Conservation (phyloP, 2,888 invertebrate species). For the Hermaeophaga mercurialis region DNA sequence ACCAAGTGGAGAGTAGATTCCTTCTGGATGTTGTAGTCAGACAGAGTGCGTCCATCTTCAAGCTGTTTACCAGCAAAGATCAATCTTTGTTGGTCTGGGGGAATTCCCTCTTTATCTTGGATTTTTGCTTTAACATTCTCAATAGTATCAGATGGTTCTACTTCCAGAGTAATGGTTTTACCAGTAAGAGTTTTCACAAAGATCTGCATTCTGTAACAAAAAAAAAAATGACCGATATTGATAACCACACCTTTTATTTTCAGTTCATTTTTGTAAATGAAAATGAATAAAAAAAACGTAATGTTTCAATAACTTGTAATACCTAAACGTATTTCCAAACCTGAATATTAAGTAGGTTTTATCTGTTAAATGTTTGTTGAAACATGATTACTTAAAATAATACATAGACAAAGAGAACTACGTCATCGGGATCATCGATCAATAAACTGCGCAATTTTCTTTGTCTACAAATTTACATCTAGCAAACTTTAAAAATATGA, state of each 20-base stretch:
- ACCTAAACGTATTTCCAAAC: background rate
- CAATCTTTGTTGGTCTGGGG: constrained; percentile 62
- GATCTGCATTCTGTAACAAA: constrained; percentile 64
- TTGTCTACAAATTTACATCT: too few relatives aligned
- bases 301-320: too few relatives aligned
- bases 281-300: too few relatives aligned
- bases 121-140: constrained; percentile 66
- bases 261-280: background rate
- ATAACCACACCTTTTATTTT: background rate
- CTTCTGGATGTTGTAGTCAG: constrained; percentile 93
- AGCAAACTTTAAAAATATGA: too few relatives aligned
- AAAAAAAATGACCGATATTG: background rate
- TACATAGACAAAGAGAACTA: too few relatives aligned
- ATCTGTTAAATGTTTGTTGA: background rate
- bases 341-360: background rate
- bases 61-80: constrained; percentile 84
- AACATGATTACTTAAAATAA: background rate
- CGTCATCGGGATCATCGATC: too few relatives aligned
- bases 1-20: constrained; percentile 49
- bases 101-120: constrained; percentile 80
- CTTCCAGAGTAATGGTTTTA: constrained; percentile 64
- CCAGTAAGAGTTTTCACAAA: constrained; percentile 66
- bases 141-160: constrained; percentile 65
- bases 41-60: constrained; percentile 89
- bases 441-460: too few relatives aligned